Conservation (phyloP, 1,140 invertebrate species). For the Mamestra configurata region DNA sequence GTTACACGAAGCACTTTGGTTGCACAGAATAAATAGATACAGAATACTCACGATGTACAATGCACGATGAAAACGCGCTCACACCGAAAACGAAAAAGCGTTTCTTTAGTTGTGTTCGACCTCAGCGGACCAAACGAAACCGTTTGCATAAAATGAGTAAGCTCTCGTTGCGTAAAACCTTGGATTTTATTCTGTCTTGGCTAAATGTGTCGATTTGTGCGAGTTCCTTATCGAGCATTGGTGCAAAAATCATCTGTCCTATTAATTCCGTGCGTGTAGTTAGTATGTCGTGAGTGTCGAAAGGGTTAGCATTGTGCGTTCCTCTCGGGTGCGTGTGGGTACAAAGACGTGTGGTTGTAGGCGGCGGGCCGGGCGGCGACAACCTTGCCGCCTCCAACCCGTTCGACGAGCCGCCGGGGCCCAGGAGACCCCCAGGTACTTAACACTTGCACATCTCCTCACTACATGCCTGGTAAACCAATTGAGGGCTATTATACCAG, state of each 20-base stretch:
- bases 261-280: constrained; percentile 3
- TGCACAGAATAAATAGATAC: constrained; percentile 4
- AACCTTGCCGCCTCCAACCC: constrained; percentile 94
- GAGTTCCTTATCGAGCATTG: background rate
- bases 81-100: background rate
- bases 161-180: too few relatives aligned
- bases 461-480: constrained; percentile 3
- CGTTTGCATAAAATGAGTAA: too few relatives aligned
- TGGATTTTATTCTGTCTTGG: too few relatives aligned
- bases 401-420: constrained; percentile 92
- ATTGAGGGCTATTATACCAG: background rate
- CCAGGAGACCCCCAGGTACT: constrained; percentile 85
- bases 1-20: constrained; percentile 25
- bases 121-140: too few relatives aligned
- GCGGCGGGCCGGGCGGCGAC: constrained; percentile 88
- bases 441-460: constrained; percentile 47
- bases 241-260: constrained; percentile 1
- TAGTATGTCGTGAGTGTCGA: constrained; percentile 9
- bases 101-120: background rate
- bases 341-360: constrained; percentile 83
- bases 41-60: background rate
- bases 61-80: background rate
- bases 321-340: constrained; percentile 58
- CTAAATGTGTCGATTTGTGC: background rate
- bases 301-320: constrained; percentile 35